phyloP scores from a whole-genome alignment of 2,797 vertebrate genomes.

The Parauchenoglanis ngamensis region DNA sequence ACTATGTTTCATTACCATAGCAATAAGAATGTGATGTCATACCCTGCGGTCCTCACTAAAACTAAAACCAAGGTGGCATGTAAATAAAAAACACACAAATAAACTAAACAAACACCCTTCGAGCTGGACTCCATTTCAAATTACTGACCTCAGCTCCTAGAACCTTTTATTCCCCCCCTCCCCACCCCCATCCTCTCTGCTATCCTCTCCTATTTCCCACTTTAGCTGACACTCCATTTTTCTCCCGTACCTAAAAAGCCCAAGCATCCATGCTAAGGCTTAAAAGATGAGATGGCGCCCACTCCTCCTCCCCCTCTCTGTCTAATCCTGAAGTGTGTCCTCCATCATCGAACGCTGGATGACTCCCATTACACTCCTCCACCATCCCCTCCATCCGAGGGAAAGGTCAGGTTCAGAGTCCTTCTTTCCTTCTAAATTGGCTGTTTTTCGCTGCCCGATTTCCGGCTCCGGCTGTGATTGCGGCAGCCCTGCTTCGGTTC shows the following conservation, averaged over 20 bases:
- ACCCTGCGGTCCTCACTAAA: slow-evolving; percentile 62
- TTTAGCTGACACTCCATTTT: slow-evolving; percentile 74
- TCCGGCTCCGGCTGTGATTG: slow-evolving; percentile 66
- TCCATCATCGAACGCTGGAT: slow-evolving; percentile 64
- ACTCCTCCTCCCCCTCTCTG: slow-evolving; percentile 60
- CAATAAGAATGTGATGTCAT: slow-evolving; percentile 59
- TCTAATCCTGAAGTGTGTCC: slow-evolving; percentile 58
- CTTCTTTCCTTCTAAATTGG: slow-evolving; percentile 77
- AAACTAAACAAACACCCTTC: slow-evolving; percentile 12
- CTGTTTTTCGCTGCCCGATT: slow-evolving; percentile 70
- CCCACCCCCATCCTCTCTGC: slow-evolving; percentile 56
- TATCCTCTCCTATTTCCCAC: slow-evolving; percentile 28
- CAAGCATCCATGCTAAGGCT: slow-evolving; percentile 70
- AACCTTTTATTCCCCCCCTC: slow-evolving; percentile 18
- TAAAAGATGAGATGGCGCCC: slow-evolving; percentile 72
- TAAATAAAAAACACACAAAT: slow-evolving; percentile 24
- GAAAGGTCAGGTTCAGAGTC: slow-evolving; percentile 57
- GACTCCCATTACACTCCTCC: slow-evolving; percentile 72
- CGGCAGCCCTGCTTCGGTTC: slow-evolving; percentile 68
- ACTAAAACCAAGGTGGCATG: slow-evolving; percentile 74
- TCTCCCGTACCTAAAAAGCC: slow-evolving; percentile 70
- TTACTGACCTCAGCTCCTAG: slow-evolving; percentile 40
- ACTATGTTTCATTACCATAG: slow-evolving; percentile 51
- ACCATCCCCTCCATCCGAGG: slow-evolving; percentile 67
- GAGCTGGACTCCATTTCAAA: slow-evolving; percentile 49